Conservation (phyloP, 2,113 vertebrate genomes). For the Ardeotis arabs region DNA sequence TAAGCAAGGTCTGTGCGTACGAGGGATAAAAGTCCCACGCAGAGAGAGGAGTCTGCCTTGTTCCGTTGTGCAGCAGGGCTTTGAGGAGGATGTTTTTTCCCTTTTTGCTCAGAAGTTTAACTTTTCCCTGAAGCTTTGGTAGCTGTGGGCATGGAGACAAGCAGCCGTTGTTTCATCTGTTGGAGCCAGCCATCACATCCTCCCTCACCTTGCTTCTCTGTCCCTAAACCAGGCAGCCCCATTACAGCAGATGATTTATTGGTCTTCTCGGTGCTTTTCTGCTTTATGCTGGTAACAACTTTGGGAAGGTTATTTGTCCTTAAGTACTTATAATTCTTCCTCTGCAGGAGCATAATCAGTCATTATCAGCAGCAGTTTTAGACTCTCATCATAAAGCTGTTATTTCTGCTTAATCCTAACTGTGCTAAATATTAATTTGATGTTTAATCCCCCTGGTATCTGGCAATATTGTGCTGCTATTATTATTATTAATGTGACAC, state of each 20-base stretch:
- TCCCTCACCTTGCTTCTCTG: not conserved
- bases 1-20: not conserved
- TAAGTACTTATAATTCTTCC: conserved; percentile 16
- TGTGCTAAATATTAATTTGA: conserved; percentile 12
- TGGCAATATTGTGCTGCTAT: not conserved
- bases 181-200: not conserved
- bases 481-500: not conserved
- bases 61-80: not conserved
- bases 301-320: conserved; percentile 29
- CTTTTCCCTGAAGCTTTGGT: not conserved
- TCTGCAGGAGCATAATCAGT: conserved; percentile 27
- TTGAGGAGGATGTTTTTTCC: not conserved
- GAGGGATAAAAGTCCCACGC: not conserved
- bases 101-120: not conserved
- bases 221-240: not conserved
- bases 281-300: not conserved
- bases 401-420: conserved; percentile 27
- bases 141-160: not conserved
- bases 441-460: not conserved
- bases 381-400: conserved; percentile 25
- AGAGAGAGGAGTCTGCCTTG: not conserved
- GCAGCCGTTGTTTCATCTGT: not conserved
- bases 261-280: not conserved
- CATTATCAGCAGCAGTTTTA: conserved; percentile 2
- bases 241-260: not conserved